A percentile compares a stretch with the other conserved stretches of the same genome.
These are phyloP conservation scores for Lasioglossum oenotherae DNA, from an alignment of 2,888 invertebrate genomes.

Conservation along the genomic window DNA sequence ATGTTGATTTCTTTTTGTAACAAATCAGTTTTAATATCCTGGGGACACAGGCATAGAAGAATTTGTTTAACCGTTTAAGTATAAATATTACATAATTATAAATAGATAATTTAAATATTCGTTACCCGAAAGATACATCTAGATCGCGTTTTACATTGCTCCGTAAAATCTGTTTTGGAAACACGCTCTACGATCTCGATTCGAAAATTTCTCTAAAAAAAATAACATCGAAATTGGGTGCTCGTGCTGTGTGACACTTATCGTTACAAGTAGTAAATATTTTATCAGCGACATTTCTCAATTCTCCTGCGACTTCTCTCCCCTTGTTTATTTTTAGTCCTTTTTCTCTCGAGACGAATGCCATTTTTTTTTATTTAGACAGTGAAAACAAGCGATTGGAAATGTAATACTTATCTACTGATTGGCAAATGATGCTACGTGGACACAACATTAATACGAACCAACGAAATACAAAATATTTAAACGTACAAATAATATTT, in stretches of 20 bases:
- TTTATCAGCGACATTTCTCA: constrained; percentile 39
- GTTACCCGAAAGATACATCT: constrained; percentile 76
- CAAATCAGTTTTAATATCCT: constrained; percentile 24
- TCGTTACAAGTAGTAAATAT: constrained; percentile 57
- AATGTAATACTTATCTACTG: neutral
- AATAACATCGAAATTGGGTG: constrained; percentile 67
- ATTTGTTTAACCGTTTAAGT: constrained; percentile 64
- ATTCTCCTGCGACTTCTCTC: neutral
- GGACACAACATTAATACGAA: neutral
- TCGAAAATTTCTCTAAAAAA: constrained; percentile 52
- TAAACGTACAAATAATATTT: neutral
- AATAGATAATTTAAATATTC: constrained; percentile 76
- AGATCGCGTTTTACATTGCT: constrained; percentile 63
- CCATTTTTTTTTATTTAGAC: neutral
- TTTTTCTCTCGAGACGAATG: constrained; percentile 4
- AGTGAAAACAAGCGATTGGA: neutral
- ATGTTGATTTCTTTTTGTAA: neutral
- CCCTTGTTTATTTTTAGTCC: constrained; percentile 10
- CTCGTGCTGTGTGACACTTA: constrained; percentile 70
- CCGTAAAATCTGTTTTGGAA: constrained; percentile 63
- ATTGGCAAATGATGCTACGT: neutral
- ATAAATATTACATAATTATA: constrained; percentile 74
- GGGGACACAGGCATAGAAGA: constrained; percentile 68
- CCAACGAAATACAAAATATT: neutral
- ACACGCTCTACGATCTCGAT: constrained; percentile 57